These are phyloP conservation scores for Lordiphosa fenestrarum DNA, from an alignment of 2,888 invertebrate genomes.

Conservation along the genomic window DNA sequence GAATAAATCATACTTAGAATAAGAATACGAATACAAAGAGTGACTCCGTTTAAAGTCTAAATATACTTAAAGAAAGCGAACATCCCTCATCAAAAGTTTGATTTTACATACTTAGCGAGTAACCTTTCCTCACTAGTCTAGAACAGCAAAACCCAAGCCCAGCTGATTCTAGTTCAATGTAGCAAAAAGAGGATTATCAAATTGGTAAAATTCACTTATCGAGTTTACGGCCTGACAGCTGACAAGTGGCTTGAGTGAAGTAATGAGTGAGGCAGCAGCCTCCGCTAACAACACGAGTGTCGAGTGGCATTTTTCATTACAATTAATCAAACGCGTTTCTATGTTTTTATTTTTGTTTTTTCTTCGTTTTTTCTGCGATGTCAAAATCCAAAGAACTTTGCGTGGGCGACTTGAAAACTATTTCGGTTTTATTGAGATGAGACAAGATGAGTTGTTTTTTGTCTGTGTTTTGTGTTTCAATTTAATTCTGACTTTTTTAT, in stretches of 20 bases:
- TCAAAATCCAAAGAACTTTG: slow-evolving; percentile 31
- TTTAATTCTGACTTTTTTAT: slow-evolving; percentile 53
- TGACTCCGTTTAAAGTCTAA: too few species aligned
- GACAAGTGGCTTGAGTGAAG: slow-evolving; percentile 42
- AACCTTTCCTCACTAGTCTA: slow-evolving; percentile 1
- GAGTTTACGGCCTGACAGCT: slow-evolving; percentile 48
- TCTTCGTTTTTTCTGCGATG: slow-evolving; percentile 16
- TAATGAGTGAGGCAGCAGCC: slow-evolving; percentile 11
- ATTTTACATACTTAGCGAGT: slow-evolving; percentile 1
- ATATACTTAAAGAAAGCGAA: too few species aligned
- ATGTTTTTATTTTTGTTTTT: slow-evolving; percentile 9
- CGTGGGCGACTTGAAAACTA: slow-evolving; percentile 52
- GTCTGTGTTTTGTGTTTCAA: slow-evolving; percentile 20
- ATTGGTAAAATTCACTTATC: slow-evolving; percentile 14
- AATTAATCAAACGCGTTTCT: slow-evolving; percentile 50
- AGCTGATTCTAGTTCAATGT: too few species aligned
- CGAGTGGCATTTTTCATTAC: slow-evolving; percentile 51
- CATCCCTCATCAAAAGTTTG: not conserved
- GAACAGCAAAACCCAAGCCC: too few species aligned
- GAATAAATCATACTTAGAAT: too few species aligned
- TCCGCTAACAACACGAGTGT: slow-evolving; percentile 10
- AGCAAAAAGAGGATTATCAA: slow-evolving; percentile 32
- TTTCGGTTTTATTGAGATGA: slow-evolving; percentile 53
- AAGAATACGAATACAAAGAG: too few species aligned
- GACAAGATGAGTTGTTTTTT: slow-evolving; percentile 22